Base-by-base conservation (phyloP, 64 coral and sea anemone genomes). In the Anthopleura sola region DNA sequence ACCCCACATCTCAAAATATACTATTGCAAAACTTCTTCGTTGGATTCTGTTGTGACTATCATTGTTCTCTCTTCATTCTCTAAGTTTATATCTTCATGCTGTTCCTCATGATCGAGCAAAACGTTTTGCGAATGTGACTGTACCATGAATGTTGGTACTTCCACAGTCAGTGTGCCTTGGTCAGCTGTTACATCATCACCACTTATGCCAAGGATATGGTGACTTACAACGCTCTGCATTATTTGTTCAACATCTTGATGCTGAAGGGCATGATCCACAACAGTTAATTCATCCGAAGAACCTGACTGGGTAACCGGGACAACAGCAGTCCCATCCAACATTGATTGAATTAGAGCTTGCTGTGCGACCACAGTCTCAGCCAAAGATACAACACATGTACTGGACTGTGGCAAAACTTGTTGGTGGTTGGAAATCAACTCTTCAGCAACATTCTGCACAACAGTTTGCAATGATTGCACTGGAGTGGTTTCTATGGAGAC, bases 401-500 rank as follows among this genome's bases (percentile, higher is more conserved):
- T 92, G 60, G 94, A 85, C 36, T 90, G 87, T 0, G 78, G 68
- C 5, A 91, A 34, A 28, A 53, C 49, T 37, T 78, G 55, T n/a
- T 78, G 55, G 13, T 62, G 71, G 19, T 49, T 86, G 13, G 68
- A 60, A 13, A 97, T 97, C 14, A 89, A 44, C 40, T 97, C 90
- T 24, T 97, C 94, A 26, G 88, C 80, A 31, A 58, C 68, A 44
- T 87, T 92, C 38, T 93, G 94, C 33, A 93, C 90, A 37, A 97
- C 75, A 68, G 85, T 47, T 9, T 75, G 81, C 56, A 91, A 81
- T 16, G 83, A 84, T 23, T 86, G 94, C 6, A 97, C 90, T 28
- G 94, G 94, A 36, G 90, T 97, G 24, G 94, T 97, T 69, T 97
- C 94, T 87, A 97, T 97, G 54, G 94, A 97, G 4, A 97, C 94